A percentile compares a stretch with the other conserved stretches of the same genome.
Evolutionary conservation across 2,888 invertebrate genomes (phyloP).

Genomic region (Plemyria rubiginata): DNA sequence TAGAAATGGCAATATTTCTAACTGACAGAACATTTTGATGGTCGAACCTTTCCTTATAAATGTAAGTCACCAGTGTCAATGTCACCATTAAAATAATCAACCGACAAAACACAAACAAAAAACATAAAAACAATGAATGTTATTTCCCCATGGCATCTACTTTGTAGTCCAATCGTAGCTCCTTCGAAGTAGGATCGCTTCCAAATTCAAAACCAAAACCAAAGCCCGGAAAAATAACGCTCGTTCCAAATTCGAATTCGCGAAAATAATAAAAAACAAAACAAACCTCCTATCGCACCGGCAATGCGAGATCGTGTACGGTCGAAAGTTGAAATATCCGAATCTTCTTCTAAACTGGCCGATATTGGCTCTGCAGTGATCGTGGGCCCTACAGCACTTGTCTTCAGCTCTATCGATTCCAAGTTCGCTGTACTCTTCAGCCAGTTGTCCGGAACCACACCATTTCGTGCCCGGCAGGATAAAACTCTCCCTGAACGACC

Average conservation of each 20-base stretch:
- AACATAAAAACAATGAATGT: slow-evolving; percentile 1
- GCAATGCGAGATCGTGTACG: slow-evolving; percentile 91
- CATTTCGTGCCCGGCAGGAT: slow-evolving; percentile 89
- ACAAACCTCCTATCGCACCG: slow-evolving; percentile 91
- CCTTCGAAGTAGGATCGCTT: slow-evolving; percentile 8
- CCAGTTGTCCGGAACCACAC: slow-evolving; percentile 88
- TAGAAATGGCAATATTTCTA: too few relatives aligned
- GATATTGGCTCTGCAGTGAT: slow-evolving; percentile 88
- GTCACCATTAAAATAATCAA: slow-evolving; percentile 1
- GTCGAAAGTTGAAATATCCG: slow-evolving; percentile 88
- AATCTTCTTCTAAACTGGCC: slow-evolving; percentile 86
- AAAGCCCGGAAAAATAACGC: too few relatives aligned
- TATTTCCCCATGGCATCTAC: slow-evolving; percentile 9
- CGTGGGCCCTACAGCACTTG: slow-evolving; percentile 90
- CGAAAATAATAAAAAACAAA: slow-evolving; percentile 51
- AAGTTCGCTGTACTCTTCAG: slow-evolving; percentile 86
- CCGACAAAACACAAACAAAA: slow-evolving; percentile 9
- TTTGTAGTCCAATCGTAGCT: background rate
- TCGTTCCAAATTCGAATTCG: slow-evolving; percentile 16
- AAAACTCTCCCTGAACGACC: slow-evolving; percentile 81
- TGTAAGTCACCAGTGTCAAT: too few relatives aligned
- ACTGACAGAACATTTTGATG: too few relatives aligned
- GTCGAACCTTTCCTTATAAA: too few relatives aligned
- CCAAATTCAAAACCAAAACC: too few relatives aligned
- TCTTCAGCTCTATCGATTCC: slow-evolving; percentile 84